Percentiles rank a stretch among this genome's conserved stretches.
phyloP scores from a whole-genome alignment of 2,888 invertebrate species.

The Barypeithes pellucidus region DNA sequence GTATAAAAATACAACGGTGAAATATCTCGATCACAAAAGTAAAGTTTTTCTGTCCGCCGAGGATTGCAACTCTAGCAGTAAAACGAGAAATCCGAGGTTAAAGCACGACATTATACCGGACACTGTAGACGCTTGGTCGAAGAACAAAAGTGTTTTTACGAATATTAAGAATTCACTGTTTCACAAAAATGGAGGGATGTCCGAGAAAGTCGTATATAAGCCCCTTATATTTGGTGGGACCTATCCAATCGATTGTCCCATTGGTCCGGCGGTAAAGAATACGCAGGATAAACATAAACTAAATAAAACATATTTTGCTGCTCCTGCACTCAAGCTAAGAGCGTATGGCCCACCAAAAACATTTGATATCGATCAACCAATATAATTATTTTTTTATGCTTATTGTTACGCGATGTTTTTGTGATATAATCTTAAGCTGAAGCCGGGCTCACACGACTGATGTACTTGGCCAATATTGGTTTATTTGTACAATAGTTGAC shows the following conservation, averaged over 20 bases:
- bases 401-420: neutral
- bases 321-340: constrained; percentile 62
- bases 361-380: constrained; percentile 75
- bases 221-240: constrained; percentile 89
- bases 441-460: too few species aligned
- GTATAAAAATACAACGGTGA: constrained; percentile 63
- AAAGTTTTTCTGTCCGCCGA: constrained; percentile 68
- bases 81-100: constrained; percentile 39
- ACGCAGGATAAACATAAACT: constrained; percentile 29
- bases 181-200: constrained; percentile 60
- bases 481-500: too few species aligned
- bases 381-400: constrained; percentile 61
- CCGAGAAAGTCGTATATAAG: constrained; percentile 71
- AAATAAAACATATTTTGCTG: constrained; percentile 46
- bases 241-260: constrained; percentile 87
- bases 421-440: constrained; percentile 20
- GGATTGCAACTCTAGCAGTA: constrained; percentile 65
- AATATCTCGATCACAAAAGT: constrained; percentile 66
- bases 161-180: constrained; percentile 67
- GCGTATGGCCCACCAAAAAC: constrained; percentile 73
- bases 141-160: constrained; percentile 66
- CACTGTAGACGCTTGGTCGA: constrained; percentile 79
- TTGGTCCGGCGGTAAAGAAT: constrained; percentile 48
- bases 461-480: too few species aligned
- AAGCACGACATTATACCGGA: constrained; percentile 75